These are phyloP conservation scores for Micronycteris hirsuta DNA, from an alignment of 2,113 vertebrate species.

Conservation along the genomic window DNA sequence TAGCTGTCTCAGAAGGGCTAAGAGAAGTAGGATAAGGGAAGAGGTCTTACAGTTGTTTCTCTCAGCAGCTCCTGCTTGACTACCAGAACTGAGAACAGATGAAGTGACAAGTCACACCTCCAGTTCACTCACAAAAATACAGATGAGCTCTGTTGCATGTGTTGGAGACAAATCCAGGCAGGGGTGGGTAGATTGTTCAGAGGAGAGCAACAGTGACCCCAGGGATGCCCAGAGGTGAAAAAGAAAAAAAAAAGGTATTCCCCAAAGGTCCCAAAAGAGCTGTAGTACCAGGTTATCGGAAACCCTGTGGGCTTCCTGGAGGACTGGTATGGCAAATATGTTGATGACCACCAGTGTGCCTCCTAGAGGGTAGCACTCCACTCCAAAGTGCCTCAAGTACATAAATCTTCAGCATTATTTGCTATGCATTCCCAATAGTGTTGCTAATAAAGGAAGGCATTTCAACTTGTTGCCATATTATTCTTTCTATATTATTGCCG, in stretches of 20 bases:
- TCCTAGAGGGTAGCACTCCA: neutral
- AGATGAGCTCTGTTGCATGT: neutral
- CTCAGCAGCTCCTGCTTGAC: neutral
- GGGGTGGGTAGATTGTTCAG: neutral
- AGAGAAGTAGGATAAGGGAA: rapidly evolving
- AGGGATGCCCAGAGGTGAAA: neutral
- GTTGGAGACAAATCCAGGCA: neutral
- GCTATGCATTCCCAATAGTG: neutral
- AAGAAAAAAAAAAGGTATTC: neutral
- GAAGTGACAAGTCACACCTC: neutral
- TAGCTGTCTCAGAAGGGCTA: neutral
- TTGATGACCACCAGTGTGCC: rapidly evolving
- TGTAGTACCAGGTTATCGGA: neutral
- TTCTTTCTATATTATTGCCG: neutral
- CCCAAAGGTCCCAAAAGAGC: neutral
- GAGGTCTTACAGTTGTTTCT: neutral
- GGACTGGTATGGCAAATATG: rapidly evolving
- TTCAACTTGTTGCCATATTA: neutral
- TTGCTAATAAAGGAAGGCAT: neutral
- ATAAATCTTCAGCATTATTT: neutral
- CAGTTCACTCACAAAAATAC: neutral
- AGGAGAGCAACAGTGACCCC: neutral
- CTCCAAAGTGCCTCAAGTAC: neutral
- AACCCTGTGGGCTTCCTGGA: neutral
- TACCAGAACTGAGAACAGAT: neutral